Evolutionary conservation across 2,113 vertebrate species (phyloP).

Genomic region (Varanus komodoensis): DNA sequence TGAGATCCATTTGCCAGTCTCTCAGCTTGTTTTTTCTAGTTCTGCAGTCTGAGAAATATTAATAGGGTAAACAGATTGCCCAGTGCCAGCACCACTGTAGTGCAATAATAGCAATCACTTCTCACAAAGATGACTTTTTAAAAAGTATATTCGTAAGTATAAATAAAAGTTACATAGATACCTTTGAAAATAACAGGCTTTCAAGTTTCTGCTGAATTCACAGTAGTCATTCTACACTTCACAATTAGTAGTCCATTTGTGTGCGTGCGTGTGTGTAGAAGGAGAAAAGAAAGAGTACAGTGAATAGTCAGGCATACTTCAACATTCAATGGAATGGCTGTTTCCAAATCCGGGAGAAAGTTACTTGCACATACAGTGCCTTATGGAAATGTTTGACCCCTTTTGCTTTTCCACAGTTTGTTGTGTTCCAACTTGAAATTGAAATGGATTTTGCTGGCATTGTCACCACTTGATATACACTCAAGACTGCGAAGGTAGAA

Average conservation of each 20-base stretch:
- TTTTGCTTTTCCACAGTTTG: too few species aligned
- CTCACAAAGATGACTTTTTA: neutral
- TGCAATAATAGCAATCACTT: neutral
- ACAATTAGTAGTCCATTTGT: neutral
- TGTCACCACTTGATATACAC: too few species aligned
- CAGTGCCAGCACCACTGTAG: neutral
- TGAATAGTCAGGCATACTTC: neutral
- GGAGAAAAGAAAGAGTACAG: too few species aligned
- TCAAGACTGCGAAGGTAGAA: too few species aligned
- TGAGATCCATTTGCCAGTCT: neutral
- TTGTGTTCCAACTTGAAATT: too few species aligned
- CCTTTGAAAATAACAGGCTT: neutral
- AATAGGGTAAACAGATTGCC: neutral
- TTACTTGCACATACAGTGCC: neutral
- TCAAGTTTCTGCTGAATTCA: neutral
- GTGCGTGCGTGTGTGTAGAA: neutral
- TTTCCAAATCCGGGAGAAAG: neutral
- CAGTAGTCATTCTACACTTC: neutral
- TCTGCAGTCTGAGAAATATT: neutral
- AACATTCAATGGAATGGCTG: neutral
- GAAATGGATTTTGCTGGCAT: too few species aligned
- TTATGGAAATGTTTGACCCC: too few species aligned
- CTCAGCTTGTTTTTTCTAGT: neutral
- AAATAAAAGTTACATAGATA: neutral
- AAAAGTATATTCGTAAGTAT: neutral